Conservation (phyloP, 1,140 invertebrate species). For the Oreohelix idahoensis region DNA sequence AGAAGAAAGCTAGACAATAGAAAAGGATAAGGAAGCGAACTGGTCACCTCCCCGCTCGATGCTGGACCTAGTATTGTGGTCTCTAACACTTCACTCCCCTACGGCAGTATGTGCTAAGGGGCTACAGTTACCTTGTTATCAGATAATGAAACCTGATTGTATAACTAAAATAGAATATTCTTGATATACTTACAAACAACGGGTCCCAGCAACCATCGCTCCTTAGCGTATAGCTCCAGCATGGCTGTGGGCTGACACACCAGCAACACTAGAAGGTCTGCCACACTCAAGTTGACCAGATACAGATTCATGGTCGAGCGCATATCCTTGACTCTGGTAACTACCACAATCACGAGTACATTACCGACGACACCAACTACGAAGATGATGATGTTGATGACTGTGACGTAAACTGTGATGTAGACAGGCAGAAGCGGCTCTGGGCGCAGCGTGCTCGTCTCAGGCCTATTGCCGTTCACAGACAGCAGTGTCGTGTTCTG, state of each 20-base stretch:
- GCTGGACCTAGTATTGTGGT: too few species aligned
- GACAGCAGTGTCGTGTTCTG: background rate
- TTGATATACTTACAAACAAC: constrained; percentile 65
- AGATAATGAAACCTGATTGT: too few species aligned
- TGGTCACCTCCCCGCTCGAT: too few species aligned
- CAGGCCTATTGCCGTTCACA: background rate
- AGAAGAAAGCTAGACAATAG: too few species aligned
- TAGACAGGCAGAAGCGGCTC: constrained; percentile 78
- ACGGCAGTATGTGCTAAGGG: too few species aligned
- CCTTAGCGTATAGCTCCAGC: constrained; percentile 58
- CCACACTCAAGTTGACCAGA: constrained; percentile 74
- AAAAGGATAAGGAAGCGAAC: too few species aligned
- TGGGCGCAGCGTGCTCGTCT: background rate
- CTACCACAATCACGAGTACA: constrained; percentile 91
- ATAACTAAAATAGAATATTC: too few species aligned
- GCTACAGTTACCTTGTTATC: too few species aligned
- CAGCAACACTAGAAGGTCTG: constrained; percentile 56
- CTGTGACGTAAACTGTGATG: constrained; percentile 85
- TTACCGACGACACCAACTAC: constrained; percentile 89
- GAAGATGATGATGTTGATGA: constrained; percentile 88
- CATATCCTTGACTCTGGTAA: constrained; percentile 91
- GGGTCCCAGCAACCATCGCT: constrained; percentile 57
- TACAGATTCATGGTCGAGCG: constrained; percentile 95
- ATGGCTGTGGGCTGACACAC: constrained; percentile 60
- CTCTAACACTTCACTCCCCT: too few species aligned